Evolutionary conservation across 2,888 invertebrate genomes (phyloP).

Genomic region (Tiphia femorata): DNA sequence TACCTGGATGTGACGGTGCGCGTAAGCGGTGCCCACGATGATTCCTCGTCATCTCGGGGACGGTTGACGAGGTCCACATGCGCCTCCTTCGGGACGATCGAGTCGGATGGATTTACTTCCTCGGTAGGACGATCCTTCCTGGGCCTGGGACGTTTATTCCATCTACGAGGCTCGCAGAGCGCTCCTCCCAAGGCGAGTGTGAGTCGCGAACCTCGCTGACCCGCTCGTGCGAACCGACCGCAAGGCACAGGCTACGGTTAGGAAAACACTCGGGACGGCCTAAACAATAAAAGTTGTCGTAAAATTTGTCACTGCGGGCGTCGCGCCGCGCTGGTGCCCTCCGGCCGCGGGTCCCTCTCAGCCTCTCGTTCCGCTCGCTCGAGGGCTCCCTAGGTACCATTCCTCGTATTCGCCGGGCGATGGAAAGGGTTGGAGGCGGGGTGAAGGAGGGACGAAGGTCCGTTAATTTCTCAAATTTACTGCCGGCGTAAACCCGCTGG

Average conservation of each 20-base stretch:
- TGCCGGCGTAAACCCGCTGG: conserved; percentile 40
- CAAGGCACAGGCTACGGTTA: no score
- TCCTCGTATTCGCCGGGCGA: no score
- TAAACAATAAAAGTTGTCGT: conserved; percentile 46
- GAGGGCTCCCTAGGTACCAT: no score
- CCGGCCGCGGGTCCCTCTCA: no score
- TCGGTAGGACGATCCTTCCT: conserved; percentile 19
- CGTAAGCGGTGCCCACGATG: conserved; percentile 9
- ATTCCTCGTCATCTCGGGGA: neutral
- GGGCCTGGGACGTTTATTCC: conserved; percentile 41
- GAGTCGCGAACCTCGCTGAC: no score
- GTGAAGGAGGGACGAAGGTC: no score
- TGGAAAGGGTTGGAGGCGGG: no score
- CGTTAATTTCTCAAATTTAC: conserved; percentile 47
- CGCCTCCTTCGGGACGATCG: conserved; percentile 16
- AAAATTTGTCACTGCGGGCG: conserved; percentile 32
- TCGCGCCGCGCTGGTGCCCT: no score
- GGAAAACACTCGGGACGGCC: no score
- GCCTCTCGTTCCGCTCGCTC: no score
- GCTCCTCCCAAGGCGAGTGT: no score
- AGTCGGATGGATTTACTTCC: conserved; percentile 31
- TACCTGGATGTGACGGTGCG: conserved; percentile 25
- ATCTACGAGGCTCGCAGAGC: conserved; percentile 18
- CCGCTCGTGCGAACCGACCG: no score
- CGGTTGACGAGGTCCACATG: neutral